Percentiles rank a stretch among this genome's conserved stretches.
Evolutionary conservation across 1,140 invertebrate genomes (phyloP).

Genomic region (Neodiprion virginianus): DNA sequence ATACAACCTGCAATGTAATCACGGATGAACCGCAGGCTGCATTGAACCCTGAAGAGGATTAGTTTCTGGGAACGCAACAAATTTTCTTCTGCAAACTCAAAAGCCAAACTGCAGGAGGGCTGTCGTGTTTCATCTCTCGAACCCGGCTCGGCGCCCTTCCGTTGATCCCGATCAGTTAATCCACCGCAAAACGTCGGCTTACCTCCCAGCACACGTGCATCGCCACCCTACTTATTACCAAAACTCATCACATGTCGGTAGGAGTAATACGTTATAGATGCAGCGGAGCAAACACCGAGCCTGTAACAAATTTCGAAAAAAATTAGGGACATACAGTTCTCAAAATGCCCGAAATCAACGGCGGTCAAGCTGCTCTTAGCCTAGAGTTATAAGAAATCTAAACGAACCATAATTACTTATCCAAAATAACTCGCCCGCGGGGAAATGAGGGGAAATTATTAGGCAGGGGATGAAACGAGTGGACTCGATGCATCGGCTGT

Average conservation of each 20-base stretch:
- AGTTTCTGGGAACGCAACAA: too few species aligned
- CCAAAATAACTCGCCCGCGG: background rate
- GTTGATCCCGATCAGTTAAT: background rate
- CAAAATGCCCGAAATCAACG: too few species aligned
- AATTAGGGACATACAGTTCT: background rate
- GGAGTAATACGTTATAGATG: background rate
- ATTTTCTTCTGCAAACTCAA: too few species aligned
- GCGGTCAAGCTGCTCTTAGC: too few species aligned
- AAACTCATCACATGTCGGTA: constrained; percentile 1
- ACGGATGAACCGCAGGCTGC: background rate
- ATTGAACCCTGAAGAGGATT: too few species aligned
- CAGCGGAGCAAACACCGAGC: background rate
- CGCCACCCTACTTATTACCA: background rate
- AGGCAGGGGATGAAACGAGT: background rate
- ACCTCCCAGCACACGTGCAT: background rate
- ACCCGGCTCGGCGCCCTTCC: background rate
- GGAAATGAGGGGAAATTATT: background rate
- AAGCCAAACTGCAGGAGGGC: too few species aligned
- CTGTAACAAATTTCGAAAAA: background rate
- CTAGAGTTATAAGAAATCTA: too few species aligned
- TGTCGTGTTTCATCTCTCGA: background rate
- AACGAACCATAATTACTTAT: background rate
- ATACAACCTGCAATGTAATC: background rate
- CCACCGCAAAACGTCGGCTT: constrained; percentile 15
- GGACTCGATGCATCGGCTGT: constrained; percentile 30